Percentiles rank a stretch among this genome's conserved stretches.
These are phyloP conservation scores for Tinea semifulvella DNA, from an alignment of 2,888 invertebrate genomes.

Conservation along the genomic window DNA sequence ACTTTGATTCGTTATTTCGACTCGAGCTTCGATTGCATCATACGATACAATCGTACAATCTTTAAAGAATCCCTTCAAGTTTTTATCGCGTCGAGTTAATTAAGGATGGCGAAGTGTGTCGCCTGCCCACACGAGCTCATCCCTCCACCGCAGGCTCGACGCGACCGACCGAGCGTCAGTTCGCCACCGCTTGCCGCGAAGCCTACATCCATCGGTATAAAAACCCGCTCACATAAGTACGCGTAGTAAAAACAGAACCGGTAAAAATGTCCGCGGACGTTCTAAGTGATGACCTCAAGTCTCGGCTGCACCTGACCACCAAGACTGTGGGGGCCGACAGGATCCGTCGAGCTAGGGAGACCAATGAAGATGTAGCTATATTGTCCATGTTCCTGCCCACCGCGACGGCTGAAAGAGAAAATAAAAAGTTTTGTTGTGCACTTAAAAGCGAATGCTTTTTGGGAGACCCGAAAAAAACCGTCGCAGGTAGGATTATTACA, in stretches of 20 bases:
- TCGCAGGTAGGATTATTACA: conserved; percentile 75
- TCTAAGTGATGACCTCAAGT: conserved; percentile 80
- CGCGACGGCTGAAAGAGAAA: conserved; percentile 69
- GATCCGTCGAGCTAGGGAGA: conserved; percentile 80
- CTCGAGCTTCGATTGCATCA: not conserved
- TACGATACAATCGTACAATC: not conserved
- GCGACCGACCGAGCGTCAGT: conserved; percentile 31
- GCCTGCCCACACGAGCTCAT: conserved; percentile 5
- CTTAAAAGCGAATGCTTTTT: conserved; percentile 77
- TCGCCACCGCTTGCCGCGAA: conserved; percentile 50
- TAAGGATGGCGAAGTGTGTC: not conserved
- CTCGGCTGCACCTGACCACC: conserved; percentile 75
- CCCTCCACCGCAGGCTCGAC: not conserved
- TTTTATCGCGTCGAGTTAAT: not conserved
- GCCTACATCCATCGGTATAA: conserved; percentile 38
- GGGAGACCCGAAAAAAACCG: conserved; percentile 79
- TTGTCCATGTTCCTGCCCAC: conserved; percentile 84
- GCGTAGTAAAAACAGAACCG: conserved; percentile 3
- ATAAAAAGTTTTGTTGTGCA: conserved; percentile 81
- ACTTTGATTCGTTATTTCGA: too few relatives aligned
- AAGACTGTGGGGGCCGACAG: conserved; percentile 86
- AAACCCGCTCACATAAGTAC: conserved; percentile 18
- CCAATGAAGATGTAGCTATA: conserved; percentile 88
- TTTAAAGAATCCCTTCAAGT: not conserved
- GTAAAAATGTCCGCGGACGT: conserved; percentile 76